These are phyloP conservation scores for Ectemnius lituratus DNA, from an alignment of 2,888 invertebrate genomes.

Conservation along the genomic window DNA sequence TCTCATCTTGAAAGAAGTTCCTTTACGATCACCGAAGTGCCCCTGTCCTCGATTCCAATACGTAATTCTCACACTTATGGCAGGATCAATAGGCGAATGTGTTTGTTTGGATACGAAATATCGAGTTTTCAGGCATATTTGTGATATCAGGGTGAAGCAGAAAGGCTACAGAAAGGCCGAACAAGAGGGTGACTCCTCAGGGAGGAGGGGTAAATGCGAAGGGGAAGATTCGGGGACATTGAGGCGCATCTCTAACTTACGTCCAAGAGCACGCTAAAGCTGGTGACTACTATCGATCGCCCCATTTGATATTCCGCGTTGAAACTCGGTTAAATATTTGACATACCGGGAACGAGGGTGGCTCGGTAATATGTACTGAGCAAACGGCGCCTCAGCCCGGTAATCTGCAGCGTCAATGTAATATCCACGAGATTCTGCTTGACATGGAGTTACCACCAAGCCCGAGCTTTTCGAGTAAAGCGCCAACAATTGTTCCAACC, in stretches of 20 bases:
- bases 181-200: constrained; percentile 33
- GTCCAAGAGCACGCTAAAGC: constrained; percentile 41
- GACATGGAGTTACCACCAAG: constrained; percentile 56
- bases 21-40: too few species aligned
- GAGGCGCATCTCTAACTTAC: constrained; percentile 37
- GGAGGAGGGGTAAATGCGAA: constrained; percentile 36
- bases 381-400: constrained; percentile 65
- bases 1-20: too few species aligned
- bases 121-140: constrained; percentile 38
- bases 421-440: constrained; percentile 69
- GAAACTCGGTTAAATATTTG: constrained; percentile 74
- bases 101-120: constrained; percentile 42
- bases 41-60: background rate
- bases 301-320: constrained; percentile 67
- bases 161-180: constrained; percentile 37
- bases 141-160: constrained; percentile 38
- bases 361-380: constrained; percentile 71
- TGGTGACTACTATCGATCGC: constrained; percentile 67
- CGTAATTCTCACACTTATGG: constrained; percentile 31
- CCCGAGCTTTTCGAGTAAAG: constrained; percentile 58
- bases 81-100: constrained; percentile 37
- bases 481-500: constrained; percentile 43
- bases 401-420: constrained; percentile 76
- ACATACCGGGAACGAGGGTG: constrained; percentile 63
- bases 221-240: constrained; percentile 20